Evolutionary conservation across 2,888 invertebrate genomes (phyloP), one percentile per base, ranked within the genome.

Genomic region (Clepsis dumicolana): DNA sequence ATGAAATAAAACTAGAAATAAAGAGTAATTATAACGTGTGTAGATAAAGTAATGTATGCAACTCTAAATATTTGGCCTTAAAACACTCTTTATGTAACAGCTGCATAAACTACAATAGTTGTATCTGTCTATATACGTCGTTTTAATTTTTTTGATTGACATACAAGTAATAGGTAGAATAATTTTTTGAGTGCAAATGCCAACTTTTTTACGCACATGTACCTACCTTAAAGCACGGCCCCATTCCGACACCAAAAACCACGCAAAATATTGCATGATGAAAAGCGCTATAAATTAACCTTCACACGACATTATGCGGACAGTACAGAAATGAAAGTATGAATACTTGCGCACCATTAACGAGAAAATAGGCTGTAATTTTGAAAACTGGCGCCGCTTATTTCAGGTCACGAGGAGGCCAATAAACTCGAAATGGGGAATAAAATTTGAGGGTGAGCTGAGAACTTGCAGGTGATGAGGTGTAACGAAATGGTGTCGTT

Each of bases 401-500:
- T 62, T 62, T 62, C 50, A 50, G 59, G 59, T 48, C 60, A 48
- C 60, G 27, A 32, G 59, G 12, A 48, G 57, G 52, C 57, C 59
- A 68, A 64, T 68, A 68, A 68, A 63, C 67, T 59, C 63, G 35
- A 59, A 53, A 67, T 38, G 57, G 41, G 52, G 63, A 64, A 68
- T 68, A 70, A 74, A 71, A 77, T 76, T 77, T 75, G 77, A 67
- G 72, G 74, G 73, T 66, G 70, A 70, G 72, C 71, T 78, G 79
- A 79, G 77, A 73, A 77, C 74, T 72, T 70, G 72, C 72, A 75
- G 77, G 76, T 75, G 77, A 75, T 78, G 75, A 74, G 73, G 74
- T 75, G 75, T 73, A 73, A 75, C 74, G 75, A 73, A 76, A 79
- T 77, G 73, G 74, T 75, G 71, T 71, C 80, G 75, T 79, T 80